Conservation (phyloP, 1,140 invertebrate genomes). For the Hormaphis cornu region DNA sequence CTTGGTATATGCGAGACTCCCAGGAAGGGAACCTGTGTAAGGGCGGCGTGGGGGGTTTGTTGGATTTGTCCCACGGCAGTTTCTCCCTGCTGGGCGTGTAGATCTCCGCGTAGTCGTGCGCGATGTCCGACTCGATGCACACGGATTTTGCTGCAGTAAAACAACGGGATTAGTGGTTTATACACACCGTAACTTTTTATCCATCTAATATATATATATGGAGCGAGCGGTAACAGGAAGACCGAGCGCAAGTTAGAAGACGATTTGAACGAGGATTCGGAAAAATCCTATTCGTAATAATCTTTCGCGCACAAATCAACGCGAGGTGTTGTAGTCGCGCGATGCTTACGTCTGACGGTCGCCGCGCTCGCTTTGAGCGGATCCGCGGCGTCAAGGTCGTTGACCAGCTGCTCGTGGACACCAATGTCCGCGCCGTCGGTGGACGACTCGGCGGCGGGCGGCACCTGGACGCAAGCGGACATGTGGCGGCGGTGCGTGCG, state of each 20-base stretch:
- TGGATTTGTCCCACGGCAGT: constrained; percentile 37
- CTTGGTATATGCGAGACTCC: constrained; percentile 88
- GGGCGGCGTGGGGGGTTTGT: constrained; percentile 75
- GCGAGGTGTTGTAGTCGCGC: too few relatives aligned
- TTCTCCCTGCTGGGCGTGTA: constrained; percentile 81
- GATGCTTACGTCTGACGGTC: constrained; percentile 7
- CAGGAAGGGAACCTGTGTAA: constrained; percentile 80
- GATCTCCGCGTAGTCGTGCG: constrained; percentile 86
- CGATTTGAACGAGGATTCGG: too few relatives aligned
- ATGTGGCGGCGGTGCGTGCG: constrained; percentile 51
- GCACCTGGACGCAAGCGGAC: constrained; percentile 45
- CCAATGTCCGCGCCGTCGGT: background rate
- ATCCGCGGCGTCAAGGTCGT: background rate
- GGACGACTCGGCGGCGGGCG: constrained; percentile 38
- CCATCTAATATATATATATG: too few relatives aligned
- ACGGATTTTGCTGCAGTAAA: constrained; percentile 37
- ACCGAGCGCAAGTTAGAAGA: too few relatives aligned
- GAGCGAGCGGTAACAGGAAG: too few relatives aligned
- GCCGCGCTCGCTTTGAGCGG: background rate
- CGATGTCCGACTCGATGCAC: constrained; percentile 45
- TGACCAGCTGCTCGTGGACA: background rate
- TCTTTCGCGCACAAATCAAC: too few relatives aligned
- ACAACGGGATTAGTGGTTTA: too few relatives aligned
- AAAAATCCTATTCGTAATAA: too few relatives aligned
- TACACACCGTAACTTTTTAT: too few relatives aligned